These are phyloP conservation scores for Lota lota DNA, from an alignment of 2,113 vertebrate species.

Conservation along the genomic window DNA sequence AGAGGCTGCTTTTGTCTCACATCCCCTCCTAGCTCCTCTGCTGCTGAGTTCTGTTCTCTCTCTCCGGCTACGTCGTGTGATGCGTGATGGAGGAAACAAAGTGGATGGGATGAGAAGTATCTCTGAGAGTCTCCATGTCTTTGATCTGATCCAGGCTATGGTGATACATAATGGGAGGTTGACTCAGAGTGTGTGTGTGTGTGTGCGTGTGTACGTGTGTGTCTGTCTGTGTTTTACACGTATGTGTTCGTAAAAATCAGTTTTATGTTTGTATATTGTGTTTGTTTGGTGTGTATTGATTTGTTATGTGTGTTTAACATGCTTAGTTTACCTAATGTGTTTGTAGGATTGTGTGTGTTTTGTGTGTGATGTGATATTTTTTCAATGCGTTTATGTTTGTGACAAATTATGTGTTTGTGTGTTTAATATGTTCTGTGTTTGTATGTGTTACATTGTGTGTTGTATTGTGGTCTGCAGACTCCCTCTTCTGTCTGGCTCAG, in stretches of 20 bases:
- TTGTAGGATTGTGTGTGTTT: conserved; percentile 14
- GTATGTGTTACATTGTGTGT: conserved; percentile 21
- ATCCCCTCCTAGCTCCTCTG: too few relatives aligned
- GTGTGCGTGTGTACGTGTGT: conserved; percentile 21
- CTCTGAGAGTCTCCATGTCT: neutral
- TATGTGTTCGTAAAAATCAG: neutral
- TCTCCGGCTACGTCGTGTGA: neutral
- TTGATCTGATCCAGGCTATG: conserved; percentile 2
- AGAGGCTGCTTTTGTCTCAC: too few relatives aligned
- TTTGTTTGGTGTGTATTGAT: too few relatives aligned
- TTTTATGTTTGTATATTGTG: neutral
- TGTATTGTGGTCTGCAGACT: conserved; percentile 23
- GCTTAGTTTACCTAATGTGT: conserved; percentile 11
- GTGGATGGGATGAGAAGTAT: conserved; percentile 1
- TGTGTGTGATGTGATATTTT: conserved; percentile 22
- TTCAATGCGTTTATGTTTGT: too few relatives aligned
- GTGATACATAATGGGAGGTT: neutral
- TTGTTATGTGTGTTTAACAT: neutral
- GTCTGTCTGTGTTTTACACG: conserved; percentile 1
- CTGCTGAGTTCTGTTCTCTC: neutral
- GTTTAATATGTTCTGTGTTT: conserved; percentile 14
- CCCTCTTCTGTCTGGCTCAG: neutral
- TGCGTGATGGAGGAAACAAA: neutral
- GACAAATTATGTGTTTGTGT: neutral
- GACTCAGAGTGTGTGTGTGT: conserved; percentile 17